Base-by-base conservation (phyloP, 2,113 vertebrate genomes). In the Myanophis thanlyinensis region DNA sequence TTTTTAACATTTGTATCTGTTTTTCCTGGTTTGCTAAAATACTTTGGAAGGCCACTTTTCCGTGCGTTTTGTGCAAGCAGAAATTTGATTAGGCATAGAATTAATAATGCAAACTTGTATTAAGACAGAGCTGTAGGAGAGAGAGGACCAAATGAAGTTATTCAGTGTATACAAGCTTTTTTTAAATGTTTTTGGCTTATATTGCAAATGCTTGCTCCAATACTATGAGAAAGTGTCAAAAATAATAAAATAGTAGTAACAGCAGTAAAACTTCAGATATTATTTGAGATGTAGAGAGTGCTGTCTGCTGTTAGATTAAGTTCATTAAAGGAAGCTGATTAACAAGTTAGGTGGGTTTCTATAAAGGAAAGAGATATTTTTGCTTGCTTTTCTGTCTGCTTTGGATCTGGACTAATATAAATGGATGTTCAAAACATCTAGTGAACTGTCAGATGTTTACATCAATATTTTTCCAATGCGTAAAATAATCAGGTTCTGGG, bases 1-100 rank as follows among this genome's bases (percentile, higher is more conserved):
- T 97, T 97, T 96, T 95, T 93, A 93, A 97, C 92, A 91, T 95
- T 96, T 96, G 13, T 95, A 95, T 93, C 59, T 67, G 51, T 85
- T 93, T 95, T 96, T 95, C 73, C 94, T 95, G 95, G 95, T 94
- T 94, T 94, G 93, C 96, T 95, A 48, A 96, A 88, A 59, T 93
- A 94, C 91, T 95, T n/a, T 67, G 96, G 96, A 88, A 97, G 92
- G 94, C 97, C 95, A 95, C 95, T 97, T 97, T 97, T 96, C 96
- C 96, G 97, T 96, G 95, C 97, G 96, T 98, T 92, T 98, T 97
- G 94, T 94, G 96, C 95, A 97, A 97, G 94, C 91, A 94, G 95
- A 94, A 96, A 94, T 95, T 96, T 96, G 95, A 97, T 96, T 95
- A 95, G 59, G 96, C 96, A 96, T 92, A 54, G 92, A 92, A 94